Evolutionary conservation across 2,888 invertebrate genomes (phyloP).

Genomic region (Zootermopsis nevadensis): DNA sequence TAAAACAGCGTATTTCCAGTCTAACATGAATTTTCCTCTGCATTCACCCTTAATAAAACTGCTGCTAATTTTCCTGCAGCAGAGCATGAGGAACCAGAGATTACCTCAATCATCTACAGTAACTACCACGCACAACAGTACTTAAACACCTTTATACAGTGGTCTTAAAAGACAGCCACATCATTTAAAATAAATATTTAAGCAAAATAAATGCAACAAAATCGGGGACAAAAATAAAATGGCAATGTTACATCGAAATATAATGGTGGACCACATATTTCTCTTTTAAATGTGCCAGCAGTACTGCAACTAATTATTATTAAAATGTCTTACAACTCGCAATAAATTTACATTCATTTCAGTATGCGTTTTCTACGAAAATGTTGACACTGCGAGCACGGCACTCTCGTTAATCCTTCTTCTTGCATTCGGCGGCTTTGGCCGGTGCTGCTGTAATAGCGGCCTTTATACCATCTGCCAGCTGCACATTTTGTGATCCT

Average conservation of each 20-base stretch:
- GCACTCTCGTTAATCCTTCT: conserved; percentile 51
- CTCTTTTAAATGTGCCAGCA: neutral
- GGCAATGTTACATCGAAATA: neutral
- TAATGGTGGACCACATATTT: neutral
- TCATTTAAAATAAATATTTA: neutral
- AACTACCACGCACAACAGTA: neutral
- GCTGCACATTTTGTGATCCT: conserved; percentile 1
- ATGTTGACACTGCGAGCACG: neutral
- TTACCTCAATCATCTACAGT: neutral
- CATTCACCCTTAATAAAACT: too few relatives aligned
- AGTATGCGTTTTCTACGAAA: neutral
- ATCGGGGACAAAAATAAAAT: neutral
- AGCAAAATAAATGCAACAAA: neutral
- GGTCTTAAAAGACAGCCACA: too few relatives aligned
- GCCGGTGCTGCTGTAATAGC: conserved; percentile 37
- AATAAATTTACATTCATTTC: neutral
- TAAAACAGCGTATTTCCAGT: neutral
- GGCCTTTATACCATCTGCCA: conserved; percentile 14
- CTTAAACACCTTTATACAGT: neutral
- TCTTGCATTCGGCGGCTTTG: conserved; percentile 54
- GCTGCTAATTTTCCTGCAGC: neutral
- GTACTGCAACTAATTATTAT: neutral
- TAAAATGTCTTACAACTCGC: too few relatives aligned
- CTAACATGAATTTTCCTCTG: neutral
- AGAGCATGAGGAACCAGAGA: neutral